phyloP scores from a whole-genome alignment of 1,140 invertebrate genomes.

The Bombus vancouverensis region DNA sequence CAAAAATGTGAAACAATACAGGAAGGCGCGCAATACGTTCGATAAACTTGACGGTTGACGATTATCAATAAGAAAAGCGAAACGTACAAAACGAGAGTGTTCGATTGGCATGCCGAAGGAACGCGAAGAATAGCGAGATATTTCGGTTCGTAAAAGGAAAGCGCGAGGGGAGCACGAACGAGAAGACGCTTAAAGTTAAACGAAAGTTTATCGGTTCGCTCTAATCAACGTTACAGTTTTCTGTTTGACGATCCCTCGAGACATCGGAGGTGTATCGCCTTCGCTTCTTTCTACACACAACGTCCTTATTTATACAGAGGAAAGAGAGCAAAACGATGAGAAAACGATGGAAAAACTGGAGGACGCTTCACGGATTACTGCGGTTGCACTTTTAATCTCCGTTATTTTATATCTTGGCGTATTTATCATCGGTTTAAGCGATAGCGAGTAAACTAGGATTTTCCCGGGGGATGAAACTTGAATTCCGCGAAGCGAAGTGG shows the following conservation, averaged over 20 bases:
- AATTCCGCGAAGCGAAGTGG: neutral
- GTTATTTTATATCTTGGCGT: constrained; percentile 24
- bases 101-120: neutral
- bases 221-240: constrained; percentile 14
- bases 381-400: constrained; percentile 46
- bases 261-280: neutral
- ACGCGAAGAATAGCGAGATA: neutral
- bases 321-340: neutral
- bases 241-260: constrained; percentile 11
- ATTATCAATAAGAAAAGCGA: neutral
- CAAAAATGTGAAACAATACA: neutral
- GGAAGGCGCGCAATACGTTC: neutral
- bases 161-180: neutral
- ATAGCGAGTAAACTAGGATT: constrained; percentile 1
- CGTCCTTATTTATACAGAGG: neutral
- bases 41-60: neutral
- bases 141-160: neutral
- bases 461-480: neutral
- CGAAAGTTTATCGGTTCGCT: constrained; percentile 22
- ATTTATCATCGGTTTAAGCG: constrained; percentile 29
- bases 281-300: neutral
- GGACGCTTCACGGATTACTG: constrained; percentile 6
- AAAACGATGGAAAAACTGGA: neutral
- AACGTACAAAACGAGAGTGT: neutral
- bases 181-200: neutral